A percentile compares a stretch with the other conserved stretches of the same genome.
phyloP scores from a whole-genome alignment of 2,888 invertebrate genomes.

The Hydrotaea cyrtoneurina region DNA sequence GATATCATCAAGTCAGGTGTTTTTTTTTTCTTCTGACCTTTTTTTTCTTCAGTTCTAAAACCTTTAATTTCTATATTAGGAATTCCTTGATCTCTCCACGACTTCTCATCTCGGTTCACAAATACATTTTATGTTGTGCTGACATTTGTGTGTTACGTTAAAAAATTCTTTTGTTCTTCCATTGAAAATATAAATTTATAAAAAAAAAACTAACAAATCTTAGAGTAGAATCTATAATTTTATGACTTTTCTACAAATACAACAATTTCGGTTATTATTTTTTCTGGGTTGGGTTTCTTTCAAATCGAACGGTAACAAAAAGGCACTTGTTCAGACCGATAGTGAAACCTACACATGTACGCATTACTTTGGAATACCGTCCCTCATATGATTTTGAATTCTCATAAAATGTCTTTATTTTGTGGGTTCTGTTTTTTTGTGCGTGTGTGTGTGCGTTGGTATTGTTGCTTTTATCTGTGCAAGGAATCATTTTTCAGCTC shows the following conservation, averaged over 20 bases:
- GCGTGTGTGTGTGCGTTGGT: no score
- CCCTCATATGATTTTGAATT: conserved; percentile 24
- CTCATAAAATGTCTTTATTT: conserved; percentile 54
- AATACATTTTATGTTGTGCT: conserved; percentile 66
- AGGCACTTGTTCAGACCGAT: conserved; percentile 60
- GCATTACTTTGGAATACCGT: conserved; percentile 58
- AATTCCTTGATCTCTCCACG: conserved; percentile 2
- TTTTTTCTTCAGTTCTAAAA: background rate
- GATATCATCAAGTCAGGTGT: conserved; percentile 59
- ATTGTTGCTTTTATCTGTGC: conserved; percentile 33
- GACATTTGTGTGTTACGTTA: conserved; percentile 71
- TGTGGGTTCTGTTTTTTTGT: background rate
- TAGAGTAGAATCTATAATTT: conserved; percentile 68
- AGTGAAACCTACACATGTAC: conserved; percentile 67
- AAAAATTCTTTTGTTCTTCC: conserved; percentile 52
- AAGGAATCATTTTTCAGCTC: conserved; percentile 22
- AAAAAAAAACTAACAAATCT: conserved; percentile 48
- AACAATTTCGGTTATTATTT: background rate
- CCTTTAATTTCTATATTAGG: conserved; percentile 47
- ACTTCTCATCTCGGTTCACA: background rate
- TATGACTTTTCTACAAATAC: conserved; percentile 72
- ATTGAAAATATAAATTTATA: conserved; percentile 38
- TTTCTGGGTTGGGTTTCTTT: background rate
- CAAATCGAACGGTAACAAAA: conserved; percentile 69
- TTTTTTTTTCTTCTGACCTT: no score